Evolutionary conservation across 2,797 vertebrate species (phyloP).

Genomic region (Halcyon chelicuti): DNA sequence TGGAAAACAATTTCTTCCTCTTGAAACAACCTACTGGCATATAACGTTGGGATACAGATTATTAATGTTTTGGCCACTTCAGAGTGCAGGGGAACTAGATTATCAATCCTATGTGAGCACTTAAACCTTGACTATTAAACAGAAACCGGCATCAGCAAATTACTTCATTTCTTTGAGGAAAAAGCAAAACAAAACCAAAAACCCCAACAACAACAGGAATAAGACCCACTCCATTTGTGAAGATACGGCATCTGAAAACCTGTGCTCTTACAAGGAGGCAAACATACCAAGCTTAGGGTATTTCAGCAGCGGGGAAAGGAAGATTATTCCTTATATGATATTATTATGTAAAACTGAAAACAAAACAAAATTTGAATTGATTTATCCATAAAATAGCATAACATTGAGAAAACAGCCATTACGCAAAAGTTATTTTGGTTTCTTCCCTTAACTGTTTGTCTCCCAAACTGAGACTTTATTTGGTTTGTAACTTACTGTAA

Average conservation of each 20-base stretch:
- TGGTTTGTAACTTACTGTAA: background rate
- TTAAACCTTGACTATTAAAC: background rate
- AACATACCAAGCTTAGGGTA: background rate
- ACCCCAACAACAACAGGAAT: background rate
- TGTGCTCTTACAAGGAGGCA: background rate
- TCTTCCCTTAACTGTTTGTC: background rate
- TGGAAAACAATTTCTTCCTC: background rate
- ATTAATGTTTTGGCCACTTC: background rate
- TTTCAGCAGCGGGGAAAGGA: background rate
- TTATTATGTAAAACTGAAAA: background rate
- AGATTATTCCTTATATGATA: background rate
- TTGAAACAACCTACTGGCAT: background rate
- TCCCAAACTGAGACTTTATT: background rate
- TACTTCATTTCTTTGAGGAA: background rate
- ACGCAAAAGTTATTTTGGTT: background rate
- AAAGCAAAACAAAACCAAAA: background rate
- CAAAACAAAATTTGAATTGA: background rate
- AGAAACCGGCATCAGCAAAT: background rate
- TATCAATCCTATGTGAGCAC: background rate
- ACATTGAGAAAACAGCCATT: background rate
- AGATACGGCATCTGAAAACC: background rate
- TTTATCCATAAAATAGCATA: background rate
- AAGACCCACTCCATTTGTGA: background rate
- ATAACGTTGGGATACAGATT: background rate
- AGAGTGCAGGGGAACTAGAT: background rate